phyloP scores from a whole-genome alignment of 2,888 invertebrate genomes.

The Himalopsyche kuldschensis region DNA sequence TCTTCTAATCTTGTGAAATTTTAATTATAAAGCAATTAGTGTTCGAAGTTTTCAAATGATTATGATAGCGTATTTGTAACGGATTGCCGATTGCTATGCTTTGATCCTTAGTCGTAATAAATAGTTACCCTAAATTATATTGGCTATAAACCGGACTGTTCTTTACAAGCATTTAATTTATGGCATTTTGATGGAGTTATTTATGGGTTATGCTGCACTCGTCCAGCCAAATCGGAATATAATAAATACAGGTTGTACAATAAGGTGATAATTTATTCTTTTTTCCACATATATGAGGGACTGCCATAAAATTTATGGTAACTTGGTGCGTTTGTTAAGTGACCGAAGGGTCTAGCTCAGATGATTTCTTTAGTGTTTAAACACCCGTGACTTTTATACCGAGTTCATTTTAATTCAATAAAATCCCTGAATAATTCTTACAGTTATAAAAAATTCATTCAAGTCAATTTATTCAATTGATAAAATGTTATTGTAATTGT shows the following conservation, averaged over 20 bases:
- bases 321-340: background rate
- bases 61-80: background rate
- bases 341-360: background rate
- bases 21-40: too few relatives aligned
- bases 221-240: conserved; percentile 35
- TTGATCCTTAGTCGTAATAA: background rate
- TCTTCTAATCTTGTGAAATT: too few relatives aligned
- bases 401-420: background rate
- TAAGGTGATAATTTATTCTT: conserved; percentile 39
- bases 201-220: conserved; percentile 38
- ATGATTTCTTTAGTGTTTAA: background rate
- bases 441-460: background rate
- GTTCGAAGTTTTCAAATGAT: background rate
- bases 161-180: conserved; percentile 35
- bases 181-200: conserved; percentile 39
- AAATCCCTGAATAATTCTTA: background rate
- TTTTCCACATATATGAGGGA: conserved; percentile 27
- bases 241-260: conserved; percentile 37
- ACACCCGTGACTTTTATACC: conserved; percentile 2
- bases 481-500: too few relatives aligned
- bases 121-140: background rate
- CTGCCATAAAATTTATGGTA: conserved; percentile 33
- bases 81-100: background rate
- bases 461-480: background rate
- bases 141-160: conserved; percentile 18